A percentile compares a stretch with the other conserved stretches of the same genome.
phyloP scores from a whole-genome alignment of 2,113 vertebrate genomes.

The Meleagris gallopavo region DNA sequence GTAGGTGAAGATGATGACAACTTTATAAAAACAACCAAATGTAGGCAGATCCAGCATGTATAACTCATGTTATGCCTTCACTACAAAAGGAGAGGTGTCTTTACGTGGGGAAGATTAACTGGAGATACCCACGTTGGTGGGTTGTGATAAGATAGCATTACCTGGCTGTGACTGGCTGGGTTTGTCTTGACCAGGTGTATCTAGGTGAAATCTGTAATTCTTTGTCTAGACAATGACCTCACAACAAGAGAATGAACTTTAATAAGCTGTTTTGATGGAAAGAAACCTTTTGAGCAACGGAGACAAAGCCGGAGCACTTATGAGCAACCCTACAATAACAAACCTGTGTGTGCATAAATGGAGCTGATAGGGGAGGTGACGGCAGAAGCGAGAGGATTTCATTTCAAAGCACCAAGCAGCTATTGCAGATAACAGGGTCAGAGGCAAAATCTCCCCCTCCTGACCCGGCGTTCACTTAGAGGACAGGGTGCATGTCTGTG shows the following conservation, averaged over 20 bases:
- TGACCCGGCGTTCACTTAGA: accelerated
- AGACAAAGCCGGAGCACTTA: constrained; percentile 40
- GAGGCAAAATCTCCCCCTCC: background rate
- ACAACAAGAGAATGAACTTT: constrained; percentile 44
- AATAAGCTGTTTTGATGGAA: constrained; percentile 36
- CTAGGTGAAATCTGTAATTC: constrained; percentile 53
- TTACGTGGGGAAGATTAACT: constrained; percentile 17
- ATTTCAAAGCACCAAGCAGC: background rate
- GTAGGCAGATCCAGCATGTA: background rate
- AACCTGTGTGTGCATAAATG: background rate
- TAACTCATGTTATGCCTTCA: constrained; percentile 3
- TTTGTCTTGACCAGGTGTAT: background rate
- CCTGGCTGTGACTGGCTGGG: background rate
- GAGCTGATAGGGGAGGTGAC: background rate
- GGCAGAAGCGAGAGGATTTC: background rate
- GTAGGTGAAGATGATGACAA: background rate
- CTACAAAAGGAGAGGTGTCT: background rate
- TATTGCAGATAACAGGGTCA: background rate
- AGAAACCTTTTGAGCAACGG: constrained; percentile 31
- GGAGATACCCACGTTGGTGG: background rate
- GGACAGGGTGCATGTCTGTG: accelerated
- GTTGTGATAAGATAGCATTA: constrained; percentile 22
- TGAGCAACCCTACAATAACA: constrained; percentile 50
- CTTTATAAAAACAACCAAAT: background rate
- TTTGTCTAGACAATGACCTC: constrained; percentile 70